These are phyloP conservation scores for Trachurus trachurus DNA, from an alignment of 2,797 vertebrate species.

Conservation along the genomic window DNA sequence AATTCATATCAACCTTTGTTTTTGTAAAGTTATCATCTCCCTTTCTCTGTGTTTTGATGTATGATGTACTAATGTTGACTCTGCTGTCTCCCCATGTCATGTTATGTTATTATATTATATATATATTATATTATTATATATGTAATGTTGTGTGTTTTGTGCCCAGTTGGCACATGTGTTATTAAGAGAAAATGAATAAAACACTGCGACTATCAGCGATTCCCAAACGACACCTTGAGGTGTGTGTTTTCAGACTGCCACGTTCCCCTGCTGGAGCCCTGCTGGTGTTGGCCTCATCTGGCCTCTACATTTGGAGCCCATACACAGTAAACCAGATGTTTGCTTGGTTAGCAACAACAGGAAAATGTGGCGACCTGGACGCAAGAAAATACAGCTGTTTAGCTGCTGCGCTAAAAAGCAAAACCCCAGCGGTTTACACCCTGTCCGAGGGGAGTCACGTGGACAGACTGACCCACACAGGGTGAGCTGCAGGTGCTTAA, in stretches of 20 bases:
- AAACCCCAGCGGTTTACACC: neutral
- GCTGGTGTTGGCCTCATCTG: conserved; percentile 39
- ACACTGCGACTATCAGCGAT: neutral
- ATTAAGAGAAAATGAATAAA: too few relatives aligned
- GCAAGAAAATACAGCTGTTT: conserved; percentile 55
- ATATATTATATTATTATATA: too few relatives aligned
- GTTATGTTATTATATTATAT: too few relatives aligned
- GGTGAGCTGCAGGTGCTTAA: neutral
- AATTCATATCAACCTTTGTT: too few relatives aligned
- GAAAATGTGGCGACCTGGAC: conserved; percentile 32
- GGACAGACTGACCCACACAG: conserved; percentile 6
- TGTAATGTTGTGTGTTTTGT: too few relatives aligned
- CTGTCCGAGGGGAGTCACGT: too few relatives aligned
- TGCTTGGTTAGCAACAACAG: conserved; percentile 46
- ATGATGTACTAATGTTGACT: too few relatives aligned
- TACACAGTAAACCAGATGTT: conserved; percentile 64
- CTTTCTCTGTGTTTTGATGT: neutral
- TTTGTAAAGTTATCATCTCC: too few relatives aligned
- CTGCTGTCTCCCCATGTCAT: too few relatives aligned
- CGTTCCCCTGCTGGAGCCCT: conserved; percentile 12
- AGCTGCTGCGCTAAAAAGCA: conserved; percentile 7
- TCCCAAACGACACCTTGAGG: neutral
- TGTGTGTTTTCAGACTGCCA: conserved; percentile 47
- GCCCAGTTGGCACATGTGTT: too few relatives aligned
- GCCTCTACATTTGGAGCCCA: conserved; percentile 53